Evolutionary conservation across 2,888 invertebrate species (phyloP).

Genomic region (Orthonevra nobilis): DNA sequence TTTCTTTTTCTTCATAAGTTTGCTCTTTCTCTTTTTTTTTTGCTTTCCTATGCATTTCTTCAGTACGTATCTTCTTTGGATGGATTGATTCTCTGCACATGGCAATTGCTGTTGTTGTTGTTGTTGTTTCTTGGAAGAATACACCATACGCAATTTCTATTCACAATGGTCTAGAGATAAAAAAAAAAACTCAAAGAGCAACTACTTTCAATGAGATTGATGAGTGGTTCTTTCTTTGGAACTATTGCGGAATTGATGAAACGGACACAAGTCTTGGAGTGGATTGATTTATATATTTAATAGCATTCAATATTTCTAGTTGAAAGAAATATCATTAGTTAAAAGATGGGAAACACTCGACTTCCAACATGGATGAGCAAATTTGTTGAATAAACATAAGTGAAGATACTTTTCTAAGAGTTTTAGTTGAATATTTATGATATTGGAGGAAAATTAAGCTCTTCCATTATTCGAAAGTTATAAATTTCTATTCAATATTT

Average conservation of each 20-base stretch:
- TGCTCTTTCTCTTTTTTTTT: conserved; percentile 30
- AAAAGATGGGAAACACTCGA: neutral
- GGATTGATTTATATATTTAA: conserved; percentile 31
- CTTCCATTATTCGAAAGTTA: conserved; percentile 9
- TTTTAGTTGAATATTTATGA: too few relatives aligned
- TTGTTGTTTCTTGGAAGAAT: conserved; percentile 40
- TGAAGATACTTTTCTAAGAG: neutral
- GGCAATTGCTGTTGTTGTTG: conserved; percentile 70
- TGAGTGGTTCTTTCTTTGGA: conserved; percentile 3
- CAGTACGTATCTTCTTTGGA: conserved; percentile 22
- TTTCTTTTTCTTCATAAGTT: conserved; percentile 59
- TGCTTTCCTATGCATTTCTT: conserved; percentile 36
- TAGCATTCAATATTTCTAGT: conserved; percentile 2
- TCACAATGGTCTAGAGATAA: too few relatives aligned
- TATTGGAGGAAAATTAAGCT: too few relatives aligned
- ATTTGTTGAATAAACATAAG: conserved; percentile 6
- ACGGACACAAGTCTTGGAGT: conserved; percentile 8
- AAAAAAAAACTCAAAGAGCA: too few relatives aligned
- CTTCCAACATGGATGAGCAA: neutral
- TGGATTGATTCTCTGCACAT: conserved; percentile 31
- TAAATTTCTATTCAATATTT: too few relatives aligned
- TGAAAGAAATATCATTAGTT: conserved; percentile 22
- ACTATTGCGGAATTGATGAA: conserved; percentile 1
- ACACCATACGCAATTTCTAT: conserved; percentile 59
- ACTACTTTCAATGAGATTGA: conserved; percentile 30